Conservation (phyloP, 2,888 invertebrate genomes). For the Empis livida region DNA sequence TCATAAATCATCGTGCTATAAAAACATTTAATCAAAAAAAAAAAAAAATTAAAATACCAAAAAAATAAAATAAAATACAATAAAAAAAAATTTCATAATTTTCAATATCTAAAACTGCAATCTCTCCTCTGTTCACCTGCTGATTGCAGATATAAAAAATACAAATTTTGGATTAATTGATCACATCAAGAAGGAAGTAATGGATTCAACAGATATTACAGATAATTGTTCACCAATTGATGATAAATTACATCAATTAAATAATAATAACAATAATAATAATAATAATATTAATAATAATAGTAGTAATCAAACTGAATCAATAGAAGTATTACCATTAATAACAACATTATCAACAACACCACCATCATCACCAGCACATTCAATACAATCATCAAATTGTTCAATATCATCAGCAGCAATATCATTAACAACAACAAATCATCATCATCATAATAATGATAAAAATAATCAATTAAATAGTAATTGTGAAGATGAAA, state of each 20-base stretch:
- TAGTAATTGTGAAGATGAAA: conserved; percentile 13
- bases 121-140: background rate
- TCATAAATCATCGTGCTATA: background rate
- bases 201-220: background rate
- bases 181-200: conserved; percentile 1
- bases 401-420: conserved; percentile 30
- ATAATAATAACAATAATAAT: too few relatives aligned
- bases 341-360: conserved; percentile 14
- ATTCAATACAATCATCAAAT: conserved; percentile 24
- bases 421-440: conserved; percentile 29
- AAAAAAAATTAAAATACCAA: too few relatives aligned
- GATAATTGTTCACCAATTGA: background rate
- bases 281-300: too few relatives aligned
- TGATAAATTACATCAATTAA: background rate
- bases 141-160: background rate
- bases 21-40: conserved; percentile 2
- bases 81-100: background rate
- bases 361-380: conserved; percentile 29
- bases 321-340: conserved; percentile 1
- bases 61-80: background rate
- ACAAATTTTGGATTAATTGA: background rate
- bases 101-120: background rate
- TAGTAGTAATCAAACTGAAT: too few relatives aligned
- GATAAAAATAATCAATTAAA: conserved; percentile 5
- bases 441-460: background rate